Percentiles rank a stretch among this genome's conserved stretches.
These are phyloP conservation scores for Pangasius larnaudii DNA, from an alignment of 2,797 vertebrate species.

Conservation along the genomic window DNA sequence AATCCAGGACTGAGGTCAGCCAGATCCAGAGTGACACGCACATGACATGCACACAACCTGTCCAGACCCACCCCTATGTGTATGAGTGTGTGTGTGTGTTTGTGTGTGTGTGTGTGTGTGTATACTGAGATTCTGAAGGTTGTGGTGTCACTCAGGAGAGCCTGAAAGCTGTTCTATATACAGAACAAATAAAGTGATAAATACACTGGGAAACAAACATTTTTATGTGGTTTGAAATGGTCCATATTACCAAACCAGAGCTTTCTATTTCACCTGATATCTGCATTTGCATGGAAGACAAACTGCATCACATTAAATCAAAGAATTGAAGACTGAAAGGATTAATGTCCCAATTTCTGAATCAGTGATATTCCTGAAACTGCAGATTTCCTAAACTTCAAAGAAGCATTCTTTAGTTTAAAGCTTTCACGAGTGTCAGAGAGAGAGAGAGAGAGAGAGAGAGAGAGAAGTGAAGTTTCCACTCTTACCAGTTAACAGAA, in stretches of 20 bases:
- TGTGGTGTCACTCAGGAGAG: not conserved
- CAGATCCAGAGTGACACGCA: not conserved
- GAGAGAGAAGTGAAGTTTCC: not conserved
- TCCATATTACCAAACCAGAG: not conserved
- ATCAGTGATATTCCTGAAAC: not conserved
- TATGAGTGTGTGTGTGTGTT: not conserved
- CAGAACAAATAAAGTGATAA: not conserved
- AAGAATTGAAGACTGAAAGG: not conserved
- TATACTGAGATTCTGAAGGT: not conserved
- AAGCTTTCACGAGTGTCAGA: not conserved
- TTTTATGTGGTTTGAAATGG: not conserved
- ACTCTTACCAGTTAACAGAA: not conserved
- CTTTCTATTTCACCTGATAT: not conserved
- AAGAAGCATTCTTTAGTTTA: not conserved
- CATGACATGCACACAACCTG: slow-evolving; percentile 4
- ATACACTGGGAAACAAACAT: not conserved
- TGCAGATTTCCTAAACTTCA: not conserved
- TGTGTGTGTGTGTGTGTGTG: not conserved
- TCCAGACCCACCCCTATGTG: not conserved
- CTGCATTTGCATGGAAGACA: not conserved
- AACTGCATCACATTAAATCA: not conserved
- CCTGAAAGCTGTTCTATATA: not conserved
- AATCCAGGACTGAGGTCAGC: not conserved
- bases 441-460: not conserved
- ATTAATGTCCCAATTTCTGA: not conserved